These are phyloP conservation scores for Amblyjoppa fuscipennis DNA, from an alignment of 2,888 invertebrate genomes.

Conservation along the genomic window DNA sequence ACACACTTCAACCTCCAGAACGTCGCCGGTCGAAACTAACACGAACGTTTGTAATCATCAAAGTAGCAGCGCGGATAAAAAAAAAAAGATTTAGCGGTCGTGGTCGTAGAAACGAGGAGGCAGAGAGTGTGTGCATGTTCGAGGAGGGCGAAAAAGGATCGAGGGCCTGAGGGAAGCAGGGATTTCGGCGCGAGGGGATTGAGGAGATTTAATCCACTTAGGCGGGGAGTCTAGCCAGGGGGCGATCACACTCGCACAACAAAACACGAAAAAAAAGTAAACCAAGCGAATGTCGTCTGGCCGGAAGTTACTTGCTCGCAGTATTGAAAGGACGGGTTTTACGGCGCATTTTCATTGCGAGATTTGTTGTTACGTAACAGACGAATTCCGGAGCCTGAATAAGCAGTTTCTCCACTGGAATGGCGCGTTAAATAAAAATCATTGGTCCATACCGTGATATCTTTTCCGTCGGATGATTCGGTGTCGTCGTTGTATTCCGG, in stretches of 20 bases:
- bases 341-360: slow-evolving; percentile 2
- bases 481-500: slow-evolving; percentile 68
- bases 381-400: neutral
- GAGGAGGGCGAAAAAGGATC: neutral
- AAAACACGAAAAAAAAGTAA: slow-evolving; percentile 37
- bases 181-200: slow-evolving; percentile 13
- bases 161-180: neutral
- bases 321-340: slow-evolving; percentile 47
- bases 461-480: slow-evolving; percentile 66
- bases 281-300: slow-evolving; percentile 60
- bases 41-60: neutral
- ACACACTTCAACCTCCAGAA: neutral
- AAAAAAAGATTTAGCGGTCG: neutral
- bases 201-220: slow-evolving; percentile 19
- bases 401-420: neutral
- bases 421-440: neutral
- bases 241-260: slow-evolving; percentile 1
- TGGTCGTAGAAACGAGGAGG: slow-evolving; percentile 8
- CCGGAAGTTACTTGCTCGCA: slow-evolving; percentile 54
- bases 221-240: neutral
- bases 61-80: neutral
- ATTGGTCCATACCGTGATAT: slow-evolving; percentile 72
- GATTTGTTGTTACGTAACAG: slow-evolving; percentile 24
- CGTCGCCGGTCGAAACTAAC: neutral
- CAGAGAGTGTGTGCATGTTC: slow-evolving; percentile 19